These are phyloP conservation scores for Polyploca ridens DNA, from an alignment of 2,888 invertebrate species.

Conservation along the genomic window DNA sequence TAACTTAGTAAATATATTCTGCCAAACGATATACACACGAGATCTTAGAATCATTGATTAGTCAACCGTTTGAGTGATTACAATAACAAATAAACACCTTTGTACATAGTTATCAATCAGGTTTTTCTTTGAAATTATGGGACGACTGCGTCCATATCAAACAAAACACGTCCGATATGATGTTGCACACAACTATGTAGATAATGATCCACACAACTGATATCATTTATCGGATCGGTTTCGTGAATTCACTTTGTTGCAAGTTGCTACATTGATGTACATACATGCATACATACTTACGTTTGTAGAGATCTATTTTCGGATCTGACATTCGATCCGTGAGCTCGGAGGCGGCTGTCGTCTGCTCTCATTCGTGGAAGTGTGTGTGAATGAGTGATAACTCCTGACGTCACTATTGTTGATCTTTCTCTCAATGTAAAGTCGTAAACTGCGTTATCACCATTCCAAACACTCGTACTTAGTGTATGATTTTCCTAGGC, in stretches of 20 bases:
- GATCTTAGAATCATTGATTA: constrained; percentile 24
- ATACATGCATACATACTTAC: constrained; percentile 46
- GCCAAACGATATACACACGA: constrained; percentile 21
- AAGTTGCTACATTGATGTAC: neutral
- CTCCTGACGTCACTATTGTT: constrained; percentile 30
- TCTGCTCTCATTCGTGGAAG: constrained; percentile 51
- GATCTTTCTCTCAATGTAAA: constrained; percentile 17
- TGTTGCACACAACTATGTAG: constrained; percentile 20
- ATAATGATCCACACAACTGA: constrained; percentile 29
- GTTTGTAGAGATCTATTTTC: constrained; percentile 57
- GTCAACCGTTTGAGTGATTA: constrained; percentile 20
- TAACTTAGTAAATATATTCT: constrained; percentile 6
- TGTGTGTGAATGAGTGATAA: constrained; percentile 35
- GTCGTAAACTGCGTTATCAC: constrained; percentile 10
- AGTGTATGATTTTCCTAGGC: neutral
- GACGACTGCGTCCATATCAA: constrained; percentile 15
- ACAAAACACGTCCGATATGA: constrained; percentile 21
- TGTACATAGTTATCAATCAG: constrained; percentile 4
- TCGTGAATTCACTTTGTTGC: constrained; percentile 35
- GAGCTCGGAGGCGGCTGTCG: constrained; percentile 45
- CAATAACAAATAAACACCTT: constrained; percentile 14
- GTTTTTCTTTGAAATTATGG: constrained; percentile 1
- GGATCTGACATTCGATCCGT: constrained; percentile 50
- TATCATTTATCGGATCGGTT: constrained; percentile 43
- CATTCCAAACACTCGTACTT: constrained; percentile 5